These are phyloP conservation scores for Platycheirus albimanus DNA, from an alignment of 2,888 invertebrate genomes.

Conservation along the genomic window DNA sequence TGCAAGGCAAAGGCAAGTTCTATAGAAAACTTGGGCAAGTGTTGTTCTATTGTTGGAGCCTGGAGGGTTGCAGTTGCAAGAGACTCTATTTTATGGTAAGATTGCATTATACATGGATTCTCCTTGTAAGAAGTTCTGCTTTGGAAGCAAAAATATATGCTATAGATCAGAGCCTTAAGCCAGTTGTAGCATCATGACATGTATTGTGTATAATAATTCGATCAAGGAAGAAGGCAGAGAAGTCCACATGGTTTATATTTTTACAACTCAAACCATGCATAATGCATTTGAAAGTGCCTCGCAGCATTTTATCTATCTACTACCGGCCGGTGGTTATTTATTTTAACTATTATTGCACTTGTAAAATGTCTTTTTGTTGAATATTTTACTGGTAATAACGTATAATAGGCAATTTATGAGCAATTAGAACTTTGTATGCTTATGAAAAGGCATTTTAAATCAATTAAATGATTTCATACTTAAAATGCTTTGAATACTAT, in stretches of 20 bases:
- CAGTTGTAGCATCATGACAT: constrained; percentile 2
- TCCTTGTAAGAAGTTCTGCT: background rate
- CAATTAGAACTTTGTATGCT: background rate
- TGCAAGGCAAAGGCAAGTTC: no score
- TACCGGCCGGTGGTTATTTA: background rate
- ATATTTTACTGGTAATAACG: background rate
- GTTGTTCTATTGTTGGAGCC: background rate
- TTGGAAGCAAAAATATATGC: background rate
- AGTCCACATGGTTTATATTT: background rate
- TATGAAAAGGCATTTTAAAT: no score
- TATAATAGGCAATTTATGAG: background rate
- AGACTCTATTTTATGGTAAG: background rate
- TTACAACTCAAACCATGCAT: constrained; percentile 4
- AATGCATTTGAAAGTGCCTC: background rate
- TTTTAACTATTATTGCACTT: constrained; percentile 2
- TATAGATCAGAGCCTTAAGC: constrained; percentile 1
- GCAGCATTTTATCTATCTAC: background rate
- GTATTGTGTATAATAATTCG: background rate
- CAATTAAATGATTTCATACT: no score
- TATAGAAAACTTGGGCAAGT: background rate
- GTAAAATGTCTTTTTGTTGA: background rate
- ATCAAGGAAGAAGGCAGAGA: background rate
- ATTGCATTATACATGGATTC: background rate
- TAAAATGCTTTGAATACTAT: no score
- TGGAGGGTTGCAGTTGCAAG: no score